phyloP scores from a whole-genome alignment of 2,888 invertebrate species.

The Peribatodes rhomboidaria region DNA sequence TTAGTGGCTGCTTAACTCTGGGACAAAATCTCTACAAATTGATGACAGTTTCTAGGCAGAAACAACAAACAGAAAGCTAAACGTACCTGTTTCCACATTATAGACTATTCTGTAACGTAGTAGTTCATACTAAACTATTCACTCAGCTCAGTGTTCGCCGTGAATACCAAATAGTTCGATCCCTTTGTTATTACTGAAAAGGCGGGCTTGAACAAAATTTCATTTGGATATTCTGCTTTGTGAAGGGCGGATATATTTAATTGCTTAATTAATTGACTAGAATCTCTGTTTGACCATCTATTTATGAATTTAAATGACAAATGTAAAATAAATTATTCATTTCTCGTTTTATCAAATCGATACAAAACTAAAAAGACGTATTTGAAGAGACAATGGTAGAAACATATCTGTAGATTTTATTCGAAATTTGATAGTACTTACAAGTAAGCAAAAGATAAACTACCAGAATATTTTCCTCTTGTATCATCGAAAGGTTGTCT shows the following conservation, averaged over 20 bases:
- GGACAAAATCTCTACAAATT: too few relatives aligned
- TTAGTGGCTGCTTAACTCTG: too few relatives aligned
- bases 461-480: too few relatives aligned
- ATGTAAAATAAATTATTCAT: not conserved
- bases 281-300: too few relatives aligned
- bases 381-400: too few relatives aligned
- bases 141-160: constrained; percentile 24
- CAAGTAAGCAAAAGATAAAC: too few relatives aligned
- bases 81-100: not conserved
- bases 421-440: too few relatives aligned
- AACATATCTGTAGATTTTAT: too few relatives aligned
- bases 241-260: not conserved
- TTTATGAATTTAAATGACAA: not conserved
- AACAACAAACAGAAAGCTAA: not conserved
- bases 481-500: too few relatives aligned
- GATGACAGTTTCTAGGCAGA: too few relatives aligned
- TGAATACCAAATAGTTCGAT: constrained; percentile 36
- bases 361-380: too few relatives aligned
- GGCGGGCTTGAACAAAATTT: constrained; percentile 15
- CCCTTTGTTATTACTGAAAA: constrained; percentile 21
- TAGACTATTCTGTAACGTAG: not conserved
- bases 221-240: constrained; percentile 14
- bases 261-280: constrained; percentile 1
- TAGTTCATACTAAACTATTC: constrained; percentile 25
- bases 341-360: too few relatives aligned